Evolutionary conservation across 2,113 vertebrate genomes (phyloP), one percentile per base, ranked within the genome.

Genomic region (Coregonus clupeaformis): DNA sequence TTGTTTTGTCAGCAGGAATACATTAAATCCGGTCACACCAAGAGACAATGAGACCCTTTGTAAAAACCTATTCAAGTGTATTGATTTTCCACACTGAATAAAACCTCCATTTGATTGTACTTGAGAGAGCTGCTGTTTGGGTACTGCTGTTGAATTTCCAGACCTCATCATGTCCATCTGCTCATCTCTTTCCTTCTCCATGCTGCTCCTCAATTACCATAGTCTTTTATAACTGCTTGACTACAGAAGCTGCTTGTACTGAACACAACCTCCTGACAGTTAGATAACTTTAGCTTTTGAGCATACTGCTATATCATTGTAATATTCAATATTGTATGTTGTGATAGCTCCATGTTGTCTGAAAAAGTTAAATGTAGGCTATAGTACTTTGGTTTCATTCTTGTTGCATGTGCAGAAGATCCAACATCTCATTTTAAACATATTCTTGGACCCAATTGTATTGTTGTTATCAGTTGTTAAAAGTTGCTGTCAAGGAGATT

Each of bases 81-180:
- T 67, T 67, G 63, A 72, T 66, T 72, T 80, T 63, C 55, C 64
- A 24, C 64, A 29, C 63, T 71, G 78, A 68, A 71, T 75, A 67
- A 70, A 79, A 72, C 62, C 75, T 67, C 20, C 9, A 20, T 42
- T 42, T 42, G 36, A 42, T 79, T 47, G 25, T 79, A 66, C 77
- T 36, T 49, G 12, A 47, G 60, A 75, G 14, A 66, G 6, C 25
- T 64, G 22, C 6, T 64, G 25, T 64, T 64, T 64, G 4, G 36
- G 24, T 18, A 52, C 49, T 52, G 49, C 49, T 52, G 16, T 52
- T 52, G 57, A 60, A 60, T 60, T 16, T 60, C 20, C 57, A 60
- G n/a, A 22, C 57, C 57, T 22, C n/a, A 22, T 60, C 57, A 60
- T 60, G 18, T 60, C n/a, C 52, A 55, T 3, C 57, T 60, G n/a